phyloP scores from a whole-genome alignment of 2,797 vertebrate species.

The Arremon brunneinucha region DNA sequence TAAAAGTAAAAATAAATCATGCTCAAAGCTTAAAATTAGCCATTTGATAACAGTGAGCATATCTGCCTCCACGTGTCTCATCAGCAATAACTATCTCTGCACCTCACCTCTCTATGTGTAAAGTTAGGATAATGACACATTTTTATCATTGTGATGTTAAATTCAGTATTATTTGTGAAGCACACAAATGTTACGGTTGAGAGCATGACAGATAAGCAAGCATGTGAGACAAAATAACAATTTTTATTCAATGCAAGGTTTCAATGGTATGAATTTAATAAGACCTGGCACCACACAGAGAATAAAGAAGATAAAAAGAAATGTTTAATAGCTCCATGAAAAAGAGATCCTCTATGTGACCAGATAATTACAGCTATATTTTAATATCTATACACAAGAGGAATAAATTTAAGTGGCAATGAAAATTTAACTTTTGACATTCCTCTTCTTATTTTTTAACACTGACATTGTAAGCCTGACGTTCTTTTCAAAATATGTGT shows the following conservation, averaged over 20 bases:
- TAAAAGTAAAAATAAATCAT: slow-evolving; percentile 1
- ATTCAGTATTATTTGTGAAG: slow-evolving; percentile 20
- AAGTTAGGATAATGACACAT: not conserved
- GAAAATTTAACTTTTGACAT: not conserved
- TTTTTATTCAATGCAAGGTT: slow-evolving; percentile 42
- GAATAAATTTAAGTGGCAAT: not conserved
- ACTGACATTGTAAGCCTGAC: not conserved
- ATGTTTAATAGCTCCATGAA: slow-evolving; percentile 13
- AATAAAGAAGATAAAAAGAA: slow-evolving; percentile 44
- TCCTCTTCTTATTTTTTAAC: not conserved
- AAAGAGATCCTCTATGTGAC: not conserved
- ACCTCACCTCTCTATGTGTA: not conserved
- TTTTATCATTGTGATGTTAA: slow-evolving; percentile 28
- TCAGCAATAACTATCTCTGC: not conserved
- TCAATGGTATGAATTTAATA: slow-evolving; percentile 33
- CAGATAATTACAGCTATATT: slow-evolving; percentile 30
- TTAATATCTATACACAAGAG: not conserved
- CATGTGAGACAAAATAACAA: slow-evolving; percentile 29
- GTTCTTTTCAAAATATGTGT: not conserved
- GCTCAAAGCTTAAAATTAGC: not conserved
- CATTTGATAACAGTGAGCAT: not conserved
- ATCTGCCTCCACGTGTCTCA: not conserved
- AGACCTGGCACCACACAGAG: not conserved
- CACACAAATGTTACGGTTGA: not conserved
- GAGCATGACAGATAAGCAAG: slow-evolving; percentile 36